These are phyloP conservation scores for Chydorus sphaericus DNA, from an alignment of 2,888 invertebrate genomes.

Conservation along the genomic window DNA sequence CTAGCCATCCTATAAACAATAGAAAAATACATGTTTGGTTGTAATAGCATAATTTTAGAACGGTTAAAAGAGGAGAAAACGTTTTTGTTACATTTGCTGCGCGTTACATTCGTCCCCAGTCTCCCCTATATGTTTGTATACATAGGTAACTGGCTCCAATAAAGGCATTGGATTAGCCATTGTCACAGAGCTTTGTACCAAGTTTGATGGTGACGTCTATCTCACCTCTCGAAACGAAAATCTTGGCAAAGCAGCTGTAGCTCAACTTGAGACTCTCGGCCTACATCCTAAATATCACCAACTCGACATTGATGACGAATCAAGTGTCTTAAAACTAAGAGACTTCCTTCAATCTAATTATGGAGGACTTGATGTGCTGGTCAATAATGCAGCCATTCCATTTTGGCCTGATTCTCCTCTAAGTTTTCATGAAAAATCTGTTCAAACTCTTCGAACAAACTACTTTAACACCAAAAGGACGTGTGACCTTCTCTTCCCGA, in stretches of 20 bases:
- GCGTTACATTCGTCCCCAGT: too few relatives aligned
- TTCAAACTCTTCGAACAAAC: conserved; percentile 51
- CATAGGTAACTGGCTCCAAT: conserved; percentile 24
- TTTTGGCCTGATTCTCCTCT: conserved; percentile 47
- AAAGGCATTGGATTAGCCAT: conserved; percentile 26
- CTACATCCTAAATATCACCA: conserved; percentile 43
- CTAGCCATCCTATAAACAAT: too few relatives aligned
- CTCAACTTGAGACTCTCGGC: conserved; percentile 25
- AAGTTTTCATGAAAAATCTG: conserved; percentile 49
- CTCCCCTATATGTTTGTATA: too few relatives aligned
- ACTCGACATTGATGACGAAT: conserved; percentile 46
- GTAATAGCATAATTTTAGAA: too few relatives aligned
- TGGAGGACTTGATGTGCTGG: conserved; percentile 51
- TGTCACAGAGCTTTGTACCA: conserved; percentile 22
- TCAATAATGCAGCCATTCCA: conserved; percentile 65
- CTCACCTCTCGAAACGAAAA: conserved; percentile 26
- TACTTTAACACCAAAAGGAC: conserved; percentile 47
- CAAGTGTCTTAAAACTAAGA: conserved; percentile 42
- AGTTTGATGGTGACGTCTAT: conserved; percentile 29
- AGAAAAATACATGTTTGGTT: too few relatives aligned
- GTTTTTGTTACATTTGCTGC: too few relatives aligned
- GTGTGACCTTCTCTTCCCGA: conserved; percentile 53
- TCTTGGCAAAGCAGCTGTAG: conserved; percentile 23
- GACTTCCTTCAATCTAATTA: conserved; percentile 43
- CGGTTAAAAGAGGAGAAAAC: too few relatives aligned